Conservation (phyloP, 1,140 invertebrate genomes). For the Drosophila nannoptera region DNA sequence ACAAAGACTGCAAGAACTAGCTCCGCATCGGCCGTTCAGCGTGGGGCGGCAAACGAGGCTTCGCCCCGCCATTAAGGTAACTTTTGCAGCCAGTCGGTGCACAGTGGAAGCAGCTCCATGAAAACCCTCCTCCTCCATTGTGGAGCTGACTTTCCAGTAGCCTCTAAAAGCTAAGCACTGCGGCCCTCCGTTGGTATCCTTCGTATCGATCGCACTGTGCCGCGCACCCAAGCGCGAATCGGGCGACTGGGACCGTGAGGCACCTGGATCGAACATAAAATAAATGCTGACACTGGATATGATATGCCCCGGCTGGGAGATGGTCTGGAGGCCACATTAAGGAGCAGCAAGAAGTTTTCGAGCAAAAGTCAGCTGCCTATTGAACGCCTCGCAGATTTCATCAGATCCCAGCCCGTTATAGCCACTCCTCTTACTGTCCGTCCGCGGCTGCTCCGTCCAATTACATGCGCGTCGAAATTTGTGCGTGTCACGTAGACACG, state of each 20-base stretch:
- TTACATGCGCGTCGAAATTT: slow-evolving; percentile 49
- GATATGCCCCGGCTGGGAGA: slow-evolving; percentile 23
- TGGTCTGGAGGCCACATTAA: too few species aligned
- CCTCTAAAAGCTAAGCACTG: background rate
- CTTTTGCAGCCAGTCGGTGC: slow-evolving; percentile 27
- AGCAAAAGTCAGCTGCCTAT: too few species aligned
- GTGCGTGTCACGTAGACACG: slow-evolving; percentile 73
- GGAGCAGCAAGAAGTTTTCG: too few species aligned
- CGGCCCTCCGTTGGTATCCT: background rate
- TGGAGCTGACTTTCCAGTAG: background rate
- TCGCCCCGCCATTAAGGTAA: slow-evolving; percentile 47
- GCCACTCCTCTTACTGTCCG: background rate
- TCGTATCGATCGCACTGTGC: too few species aligned
- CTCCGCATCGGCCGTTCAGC: slow-evolving; percentile 7
- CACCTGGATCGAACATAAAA: slow-evolving; percentile 69
- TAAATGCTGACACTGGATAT: slow-evolving; percentile 61
- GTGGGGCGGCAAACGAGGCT: slow-evolving; percentile 41
- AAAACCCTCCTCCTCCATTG: too few species aligned
- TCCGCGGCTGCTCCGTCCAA: slow-evolving; percentile 1
- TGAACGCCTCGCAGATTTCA: too few species aligned
- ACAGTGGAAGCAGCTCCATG: slow-evolving; percentile 2
- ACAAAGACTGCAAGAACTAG: background rate
- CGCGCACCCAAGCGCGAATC: too few species aligned
- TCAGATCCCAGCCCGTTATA: background rate
- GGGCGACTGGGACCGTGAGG: too few species aligned